A percentile compares a stretch with the other conserved stretches of the same genome.
Conservation (phyloP, 2,113 vertebrate genomes). For the Enhydra lutris region DNA sequence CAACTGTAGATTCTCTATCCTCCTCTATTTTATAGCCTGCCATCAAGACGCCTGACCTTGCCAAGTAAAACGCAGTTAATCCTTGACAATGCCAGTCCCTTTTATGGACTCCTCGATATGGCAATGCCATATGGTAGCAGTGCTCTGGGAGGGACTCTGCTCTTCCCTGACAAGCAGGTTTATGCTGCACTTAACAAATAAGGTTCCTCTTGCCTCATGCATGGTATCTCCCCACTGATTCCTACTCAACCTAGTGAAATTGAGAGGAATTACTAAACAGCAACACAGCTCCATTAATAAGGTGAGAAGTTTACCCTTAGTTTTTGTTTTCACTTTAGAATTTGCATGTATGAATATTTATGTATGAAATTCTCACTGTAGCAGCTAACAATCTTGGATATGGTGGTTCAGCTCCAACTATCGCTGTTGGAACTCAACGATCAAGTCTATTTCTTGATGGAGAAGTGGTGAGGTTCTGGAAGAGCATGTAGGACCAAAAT, state of each 20-base stretch:
- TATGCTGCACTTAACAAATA: slow-evolving; percentile 45
- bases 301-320: background rate
- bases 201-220: background rate
- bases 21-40: slow-evolving; percentile 33
- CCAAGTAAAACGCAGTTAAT: slow-evolving; percentile 69
- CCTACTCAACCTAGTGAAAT: background rate
- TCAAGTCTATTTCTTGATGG: background rate
- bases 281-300: background rate
- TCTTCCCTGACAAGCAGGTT: slow-evolving; percentile 6
- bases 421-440: background rate
- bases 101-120: slow-evolving; percentile 60
- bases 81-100: slow-evolving; percentile 51
- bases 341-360: background rate
- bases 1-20: background rate
- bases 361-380: background rate
- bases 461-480: background rate
- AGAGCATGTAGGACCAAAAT: background rate
- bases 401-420: background rate
- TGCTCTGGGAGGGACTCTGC: slow-evolving; percentile 29
- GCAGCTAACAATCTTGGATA: background rate
- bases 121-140: slow-evolving; percentile 47
- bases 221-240: background rate
- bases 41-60: slow-evolving; percentile 42
- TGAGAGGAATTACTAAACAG: background rate
- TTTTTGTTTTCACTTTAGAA: background rate